phyloP scores from a whole-genome alignment of 2,797 vertebrate species.

The Cygnus olor region DNA sequence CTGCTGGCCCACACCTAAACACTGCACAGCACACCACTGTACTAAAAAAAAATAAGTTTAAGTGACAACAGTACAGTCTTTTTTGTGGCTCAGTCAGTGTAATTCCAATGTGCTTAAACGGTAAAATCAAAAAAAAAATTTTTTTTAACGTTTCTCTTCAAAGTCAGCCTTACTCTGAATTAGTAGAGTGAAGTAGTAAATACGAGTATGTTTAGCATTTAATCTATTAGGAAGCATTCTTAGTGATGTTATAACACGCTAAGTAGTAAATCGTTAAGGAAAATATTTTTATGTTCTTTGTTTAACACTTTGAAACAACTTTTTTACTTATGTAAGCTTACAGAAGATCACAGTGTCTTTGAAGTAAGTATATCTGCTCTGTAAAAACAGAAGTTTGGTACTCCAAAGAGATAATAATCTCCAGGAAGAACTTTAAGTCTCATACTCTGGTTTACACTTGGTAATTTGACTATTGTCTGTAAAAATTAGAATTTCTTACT shows the following conservation, averaged over 20 bases:
- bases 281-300: neutral
- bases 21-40: fast-evolving
- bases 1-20: neutral
- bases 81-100: neutral
- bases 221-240: neutral
- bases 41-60: neutral
- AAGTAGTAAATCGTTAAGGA: neutral
- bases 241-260: neutral
- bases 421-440: neutral
- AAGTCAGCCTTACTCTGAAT: neutral
- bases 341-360: neutral
- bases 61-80: neutral
- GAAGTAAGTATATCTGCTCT: neutral
- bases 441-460: neutral
- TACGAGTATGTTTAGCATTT: neutral
- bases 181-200: neutral
- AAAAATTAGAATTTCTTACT: neutral
- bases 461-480: neutral
- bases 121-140: neutral
- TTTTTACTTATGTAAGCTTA: neutral
- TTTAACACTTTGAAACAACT: neutral
- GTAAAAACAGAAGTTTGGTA: neutral
- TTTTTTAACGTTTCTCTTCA: neutral
- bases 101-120: neutral
- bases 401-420: neutral